Conservation (phyloP, 2,113 vertebrate species). For the Megalops atlanticus region DNA sequence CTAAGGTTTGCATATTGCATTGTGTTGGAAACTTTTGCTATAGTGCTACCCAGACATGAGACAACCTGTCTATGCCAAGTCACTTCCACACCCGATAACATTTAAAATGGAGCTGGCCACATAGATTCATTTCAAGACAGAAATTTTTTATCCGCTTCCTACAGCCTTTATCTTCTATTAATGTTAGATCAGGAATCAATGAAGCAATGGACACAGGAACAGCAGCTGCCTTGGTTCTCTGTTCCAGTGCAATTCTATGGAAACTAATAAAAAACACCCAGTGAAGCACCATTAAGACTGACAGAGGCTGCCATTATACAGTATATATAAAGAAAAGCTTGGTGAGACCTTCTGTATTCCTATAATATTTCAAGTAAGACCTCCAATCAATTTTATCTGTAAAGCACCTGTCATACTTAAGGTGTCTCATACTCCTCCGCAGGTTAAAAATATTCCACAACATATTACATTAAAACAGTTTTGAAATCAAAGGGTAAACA, state of each 20-base stretch:
- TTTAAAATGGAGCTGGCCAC: neutral
- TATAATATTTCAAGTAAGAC: neutral
- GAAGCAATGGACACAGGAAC: neutral
- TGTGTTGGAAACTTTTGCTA: neutral
- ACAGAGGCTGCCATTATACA: too few species aligned
- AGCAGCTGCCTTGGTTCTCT: neutral
- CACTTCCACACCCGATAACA: neutral
- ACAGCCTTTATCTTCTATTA: too few species aligned
- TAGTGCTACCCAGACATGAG: neutral
- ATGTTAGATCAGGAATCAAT: neutral
- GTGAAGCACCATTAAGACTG: too few species aligned
- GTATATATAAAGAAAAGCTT: neutral
- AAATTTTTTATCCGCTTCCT: neutral
- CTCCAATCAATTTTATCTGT: neutral
- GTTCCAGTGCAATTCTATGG: neutral
- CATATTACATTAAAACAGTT: too few species aligned
- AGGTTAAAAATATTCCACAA: too few species aligned
- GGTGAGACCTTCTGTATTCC: neutral
- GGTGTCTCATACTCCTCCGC: too few species aligned
- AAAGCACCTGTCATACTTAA: neutral
- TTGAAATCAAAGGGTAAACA: too few species aligned
- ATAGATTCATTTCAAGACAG: neutral
- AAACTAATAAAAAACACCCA: neutral
- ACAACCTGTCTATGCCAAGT: neutral
- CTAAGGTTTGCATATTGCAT: neutral